Base-by-base conservation (phyloP, 2,888 invertebrate genomes). In the Drosophila ustulata region DNA sequence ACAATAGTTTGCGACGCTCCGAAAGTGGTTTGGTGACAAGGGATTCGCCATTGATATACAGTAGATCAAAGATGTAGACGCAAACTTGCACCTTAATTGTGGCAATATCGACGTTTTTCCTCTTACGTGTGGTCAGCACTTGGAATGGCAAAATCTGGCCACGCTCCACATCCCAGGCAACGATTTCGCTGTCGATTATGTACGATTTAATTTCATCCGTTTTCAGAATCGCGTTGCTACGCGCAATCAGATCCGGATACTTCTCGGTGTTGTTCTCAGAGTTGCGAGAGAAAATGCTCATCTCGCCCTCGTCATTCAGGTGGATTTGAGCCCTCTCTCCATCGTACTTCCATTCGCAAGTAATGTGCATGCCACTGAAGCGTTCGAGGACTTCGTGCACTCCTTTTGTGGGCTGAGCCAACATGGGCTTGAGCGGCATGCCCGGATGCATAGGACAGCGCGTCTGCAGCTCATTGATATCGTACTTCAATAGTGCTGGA, bases 311-410 rank as follows among this genome's bases (percentile, higher is more conserved):
- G 51, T 95, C 94, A 28, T 93, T 91, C 28, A 95, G 93, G 90
- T 98, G 98, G 80, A 98, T 97, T 95, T 98, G 99, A 0, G 99
- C 99, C 83, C 99, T 94, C 94, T 99, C 99, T 0, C 99, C 99
- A 93, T 99, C 99, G 92, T 99, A 99, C 92, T 99, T 99, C 95
- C 96, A 99, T 93, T 99, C 99, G 92, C 99, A 99, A 0, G 99
- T 99, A 92, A 99, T 99, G 85, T 95, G 94, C 74, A 96, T 94
- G 11, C 96, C 95, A 67, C 97, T 97, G 92, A 98, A 97, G 66
- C 94, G 94, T 67, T 95, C 94, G 58, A 99, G 93, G 4, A 99
- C 96, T 91, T 98, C 98, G 72, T 95, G 94, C 1, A 99, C 96
- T 3, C 98, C 98, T 92, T 96, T 97, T 0, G 99, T 98, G 3